Percentiles rank a stretch among this genome's conserved stretches.
Evolutionary conservation across 2,888 invertebrate species (phyloP).

Genomic region (Drosophila limbata): DNA sequence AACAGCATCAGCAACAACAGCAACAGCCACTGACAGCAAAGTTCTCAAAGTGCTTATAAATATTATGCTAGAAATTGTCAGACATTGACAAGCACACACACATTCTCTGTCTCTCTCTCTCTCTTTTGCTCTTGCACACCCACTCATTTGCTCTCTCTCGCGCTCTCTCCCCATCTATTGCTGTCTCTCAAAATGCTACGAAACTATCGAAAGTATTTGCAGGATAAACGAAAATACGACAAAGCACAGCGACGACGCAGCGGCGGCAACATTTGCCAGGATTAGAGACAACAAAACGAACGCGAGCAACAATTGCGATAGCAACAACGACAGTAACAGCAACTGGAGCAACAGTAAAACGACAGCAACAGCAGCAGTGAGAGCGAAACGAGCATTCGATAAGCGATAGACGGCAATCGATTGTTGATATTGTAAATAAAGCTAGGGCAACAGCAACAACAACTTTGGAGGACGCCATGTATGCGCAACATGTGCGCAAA

Average conservation of each 20-base stretch:
- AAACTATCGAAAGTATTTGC: slow-evolving; percentile 81
- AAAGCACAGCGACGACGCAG: slow-evolving; percentile 79
- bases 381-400: slow-evolving; percentile 51
- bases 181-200: slow-evolving; percentile 82
- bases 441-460: slow-evolving; percentile 75
- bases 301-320: slow-evolving; percentile 28
- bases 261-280: slow-evolving; percentile 71
- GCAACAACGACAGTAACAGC: slow-evolving; percentile 27
- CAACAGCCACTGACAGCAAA: slow-evolving; percentile 36
- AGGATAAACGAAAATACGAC: slow-evolving; percentile 82
- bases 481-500: slow-evolving; percentile 86
- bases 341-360: slow-evolving; percentile 39
- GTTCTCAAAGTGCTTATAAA: slow-evolving; percentile 64
- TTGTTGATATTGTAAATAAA: slow-evolving; percentile 73
- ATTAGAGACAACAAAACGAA: slow-evolving; percentile 46
- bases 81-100: slow-evolving; percentile 49
- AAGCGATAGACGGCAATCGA: slow-evolving; percentile 41
- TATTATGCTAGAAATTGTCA: slow-evolving; percentile 63
- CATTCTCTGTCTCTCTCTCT: slow-evolving; percentile 13
- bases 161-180: slow-evolving; percentile 33
- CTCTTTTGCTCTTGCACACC: slow-evolving; percentile 41
- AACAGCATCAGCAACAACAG: slow-evolving; percentile 31
- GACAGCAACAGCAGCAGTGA: slow-evolving; percentile 60
- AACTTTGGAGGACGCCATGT: slow-evolving; percentile 85
- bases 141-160: slow-evolving; percentile 14